Base-by-base conservation (phyloP, 2,888 invertebrate genomes). In the Cryptocephalus moraei region DNA sequence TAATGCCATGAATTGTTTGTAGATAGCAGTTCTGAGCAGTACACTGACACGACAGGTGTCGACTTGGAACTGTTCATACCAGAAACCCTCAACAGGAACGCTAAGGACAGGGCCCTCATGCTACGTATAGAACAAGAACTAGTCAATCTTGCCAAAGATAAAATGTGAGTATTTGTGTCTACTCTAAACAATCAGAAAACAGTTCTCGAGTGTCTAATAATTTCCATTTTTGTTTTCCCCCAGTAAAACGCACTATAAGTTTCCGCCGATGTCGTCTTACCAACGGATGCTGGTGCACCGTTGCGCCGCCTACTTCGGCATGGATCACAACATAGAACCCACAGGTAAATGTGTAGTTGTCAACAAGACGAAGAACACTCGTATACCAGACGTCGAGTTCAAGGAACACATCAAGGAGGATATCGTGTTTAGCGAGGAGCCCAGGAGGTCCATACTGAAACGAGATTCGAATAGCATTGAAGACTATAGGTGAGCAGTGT, bases 251-350 rank as follows among this genome's bases (percentile, higher is more conserved):
- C 80, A 84, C 64, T 84, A 86, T 60, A 87, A 87, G 61, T 94
- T 95, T 73, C 90, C 90, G 12, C 85, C 86, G 66, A 91, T 93
- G 86, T 88, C 92, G 50, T 93, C 94, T 45, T 96, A 96, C 75
- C 92, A 94, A 54, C 81, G 96, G 32, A 93, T 96, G 94, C 72
- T 96, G 59, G 91, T 95, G 1, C 96, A 96, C 69, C 83, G 95
- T 33, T 88, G 91, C 50, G 92, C 95, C 0, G 86, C 92, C 12
- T 89, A 89, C 65, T 95, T 94, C 73, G 92, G 93, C 47, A 83
- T 96, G 77, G 89, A 91, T 46, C 95, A 96, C 69, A 91, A 92
- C 64, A 84, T 94, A 14, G 95, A 95, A 72, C 80, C 84, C 52
- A 78, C 81, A 11, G 91, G 88, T 50, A 84, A 82, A 68, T 84